Conservation (phyloP, 1,140 invertebrate genomes). For the Pinna nobilis region DNA sequence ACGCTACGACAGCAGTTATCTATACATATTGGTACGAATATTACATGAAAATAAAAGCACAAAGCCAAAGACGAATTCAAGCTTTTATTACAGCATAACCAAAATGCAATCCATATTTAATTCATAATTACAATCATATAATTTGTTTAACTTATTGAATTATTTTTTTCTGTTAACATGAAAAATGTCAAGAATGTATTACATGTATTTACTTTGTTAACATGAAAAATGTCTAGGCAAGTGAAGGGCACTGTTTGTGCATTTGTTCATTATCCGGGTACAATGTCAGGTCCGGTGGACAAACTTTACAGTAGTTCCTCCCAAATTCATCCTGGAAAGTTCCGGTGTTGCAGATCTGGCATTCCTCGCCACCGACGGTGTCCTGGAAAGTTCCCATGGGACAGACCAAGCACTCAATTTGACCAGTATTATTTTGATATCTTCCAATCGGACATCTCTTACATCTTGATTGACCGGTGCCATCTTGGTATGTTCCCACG, state of each 20-base stretch:
- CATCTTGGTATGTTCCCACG: conserved; percentile 10
- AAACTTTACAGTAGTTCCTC: neutral
- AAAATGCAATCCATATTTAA: too few species aligned
- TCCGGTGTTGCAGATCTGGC: neutral
- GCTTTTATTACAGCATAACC: too few species aligned
- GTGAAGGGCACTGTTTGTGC: conserved; percentile 5
- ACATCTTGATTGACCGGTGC: neutral
- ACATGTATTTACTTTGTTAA: too few species aligned
- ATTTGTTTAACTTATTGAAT: too few species aligned
- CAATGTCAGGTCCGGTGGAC: neutral
- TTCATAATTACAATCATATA: too few species aligned
- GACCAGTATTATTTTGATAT: conserved; percentile 26
- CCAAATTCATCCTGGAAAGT: conserved; percentile 8
- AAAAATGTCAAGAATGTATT: too few species aligned
- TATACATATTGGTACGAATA: too few species aligned
- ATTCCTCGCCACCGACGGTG: neutral
- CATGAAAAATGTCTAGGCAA: too few species aligned
- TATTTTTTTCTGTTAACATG: too few species aligned
- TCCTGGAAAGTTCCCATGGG: conserved; percentile 19
- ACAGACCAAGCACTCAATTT: conserved; percentile 20
- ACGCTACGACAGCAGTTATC: too few species aligned
- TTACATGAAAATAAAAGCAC: too few species aligned
- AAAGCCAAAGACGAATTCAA: too few species aligned
- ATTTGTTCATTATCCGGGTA: neutral
- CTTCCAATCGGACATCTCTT: conserved; percentile 11